A percentile compares a stretch with the other conserved stretches of the same genome.
These are phyloP conservation scores for Cyprinodon brontotheroides DNA, from an alignment of 2,113 vertebrate genomes.

Conservation along the genomic window DNA sequence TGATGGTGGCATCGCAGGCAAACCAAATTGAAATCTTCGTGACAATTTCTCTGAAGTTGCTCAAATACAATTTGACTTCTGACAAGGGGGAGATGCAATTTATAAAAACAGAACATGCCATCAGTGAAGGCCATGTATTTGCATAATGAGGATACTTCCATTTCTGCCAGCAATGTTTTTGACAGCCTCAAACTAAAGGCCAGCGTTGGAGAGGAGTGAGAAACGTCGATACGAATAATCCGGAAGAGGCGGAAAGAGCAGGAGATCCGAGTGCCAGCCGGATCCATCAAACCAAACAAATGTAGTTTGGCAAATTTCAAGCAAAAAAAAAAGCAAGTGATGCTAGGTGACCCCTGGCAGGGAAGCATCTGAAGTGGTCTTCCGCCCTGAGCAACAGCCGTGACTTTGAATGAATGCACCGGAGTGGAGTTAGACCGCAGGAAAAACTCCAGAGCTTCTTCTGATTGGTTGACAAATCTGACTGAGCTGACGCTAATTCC, in stretches of 20 bases:
- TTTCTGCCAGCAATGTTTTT: conserved; percentile 89
- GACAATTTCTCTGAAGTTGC: conserved; percentile 94
- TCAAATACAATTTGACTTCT: conserved; percentile 96
- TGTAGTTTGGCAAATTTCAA: conserved; percentile 68
- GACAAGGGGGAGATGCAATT: conserved; percentile 92
- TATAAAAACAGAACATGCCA: conserved; percentile 93
- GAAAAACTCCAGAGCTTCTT: conserved; percentile 75
- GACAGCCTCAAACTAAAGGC: conserved; percentile 87
- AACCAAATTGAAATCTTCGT: conserved; percentile 89
- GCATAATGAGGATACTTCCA: conserved; percentile 94
- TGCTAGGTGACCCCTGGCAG: conserved; percentile 72
- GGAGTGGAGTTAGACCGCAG: conserved; percentile 58
- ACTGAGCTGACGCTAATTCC: conserved; percentile 84
- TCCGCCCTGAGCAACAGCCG: conserved; percentile 69
- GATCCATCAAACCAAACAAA: conserved; percentile 84
- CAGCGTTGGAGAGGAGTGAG: conserved; percentile 78
- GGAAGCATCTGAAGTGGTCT: conserved; percentile 32
- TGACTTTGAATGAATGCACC: conserved; percentile 66
- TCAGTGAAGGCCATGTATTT: conserved; percentile 86
- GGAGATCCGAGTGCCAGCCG: conserved; percentile 80
- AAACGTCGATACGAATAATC: conserved; percentile 85
- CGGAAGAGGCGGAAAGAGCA: conserved; percentile 68
- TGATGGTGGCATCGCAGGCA: conserved; percentile 84
- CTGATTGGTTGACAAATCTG: conserved; percentile 79
- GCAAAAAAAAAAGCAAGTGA: conserved; percentile 65